Base-by-base conservation (phyloP, 2,113 vertebrate genomes). In the Rhipidura dahli region DNA sequence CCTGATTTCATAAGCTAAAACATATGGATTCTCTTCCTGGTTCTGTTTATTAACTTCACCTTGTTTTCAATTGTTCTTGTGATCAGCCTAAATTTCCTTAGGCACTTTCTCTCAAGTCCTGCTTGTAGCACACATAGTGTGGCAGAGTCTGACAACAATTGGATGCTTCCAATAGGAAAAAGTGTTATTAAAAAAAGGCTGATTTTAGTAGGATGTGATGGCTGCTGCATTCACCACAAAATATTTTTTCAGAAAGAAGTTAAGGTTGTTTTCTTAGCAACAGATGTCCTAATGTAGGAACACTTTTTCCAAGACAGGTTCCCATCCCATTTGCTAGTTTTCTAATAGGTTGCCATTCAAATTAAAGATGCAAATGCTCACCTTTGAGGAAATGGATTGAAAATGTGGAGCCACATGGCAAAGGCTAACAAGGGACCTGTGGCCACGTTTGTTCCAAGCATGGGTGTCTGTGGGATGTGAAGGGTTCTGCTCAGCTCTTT, bases 401-500 rank as follows among this genome's bases (percentile, higher is more conserved):
- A 21, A 83, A 54, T 7, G 6, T 27, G 16, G 83, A 90, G 22
- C 11, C 30, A 47, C 8, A 2, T 3, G 19, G 37, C 72, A 89
- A 51, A 89, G 13, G 33, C 16, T 60, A 53, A 61, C 16, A 66
- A 73, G 13, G 35, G 23, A 57, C 5, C 22, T 13, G 1, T 7
- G 39, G n/a, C 26, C 15, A 66, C 2, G 1, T 39, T 47, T 1
- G 0, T 4, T 5, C 3, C 1, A 5, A 57, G 9, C 8, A 31
- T 5, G n/a, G 33, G 3, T 35, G 8, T 68, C 18, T 49, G 28
- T 33, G 23, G n/a, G 56, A 85, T 27, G 7, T 45, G 15, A 31
- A 82, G 23, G 30, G 10, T 13, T 59, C 39, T 17, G 18, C 1
- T 30, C 2, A 3, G 26, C 14, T 37, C 23, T 69, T 72, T 53